phyloP scores from a whole-genome alignment of 2,888 invertebrate species.

The Prosopocoilus inquinatus region DNA sequence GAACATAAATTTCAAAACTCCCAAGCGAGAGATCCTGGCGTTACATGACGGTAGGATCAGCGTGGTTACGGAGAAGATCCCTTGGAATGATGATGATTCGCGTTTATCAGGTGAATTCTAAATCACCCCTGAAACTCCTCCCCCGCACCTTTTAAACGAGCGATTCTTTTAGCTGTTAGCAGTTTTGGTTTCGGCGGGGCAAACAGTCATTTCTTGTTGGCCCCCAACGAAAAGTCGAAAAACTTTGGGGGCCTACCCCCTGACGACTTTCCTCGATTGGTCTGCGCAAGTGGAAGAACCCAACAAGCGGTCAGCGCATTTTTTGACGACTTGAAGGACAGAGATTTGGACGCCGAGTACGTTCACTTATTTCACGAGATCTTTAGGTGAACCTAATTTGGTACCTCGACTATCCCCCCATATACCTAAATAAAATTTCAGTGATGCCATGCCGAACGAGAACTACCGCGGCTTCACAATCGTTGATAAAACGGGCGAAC shows the following conservation, averaged over 20 bases:
- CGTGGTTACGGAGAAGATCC: constrained; percentile 72
- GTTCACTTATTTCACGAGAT: constrained; percentile 37
- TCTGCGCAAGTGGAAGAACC: constrained; percentile 75
- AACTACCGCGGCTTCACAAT: constrained; percentile 3
- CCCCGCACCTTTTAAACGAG: neutral
- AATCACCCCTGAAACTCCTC: neutral
- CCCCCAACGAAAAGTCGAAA: constrained; percentile 59
- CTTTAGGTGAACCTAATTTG: constrained; percentile 10
- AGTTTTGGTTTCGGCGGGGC: constrained; percentile 92
- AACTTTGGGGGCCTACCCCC: constrained; percentile 61
- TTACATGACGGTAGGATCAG: constrained; percentile 61
- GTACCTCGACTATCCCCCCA: neutral
- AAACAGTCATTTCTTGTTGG: constrained; percentile 70
- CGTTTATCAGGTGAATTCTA: constrained; percentile 67
- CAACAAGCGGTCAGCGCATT: constrained; percentile 68
- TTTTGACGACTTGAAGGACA: constrained; percentile 60
- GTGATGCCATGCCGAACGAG: constrained; percentile 6
- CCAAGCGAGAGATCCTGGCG: constrained; percentile 57
- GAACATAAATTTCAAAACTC: constrained; percentile 70
- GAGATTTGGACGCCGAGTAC: constrained; percentile 37
- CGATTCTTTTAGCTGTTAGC: constrained; percentile 55
- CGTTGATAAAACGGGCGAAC: neutral
- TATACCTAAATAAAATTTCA: neutral
- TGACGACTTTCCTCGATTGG: constrained; percentile 68
- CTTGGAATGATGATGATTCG: constrained; percentile 59